Conservation (phyloP, 2,113 vertebrate species). For the Scatophagus argus region DNA sequence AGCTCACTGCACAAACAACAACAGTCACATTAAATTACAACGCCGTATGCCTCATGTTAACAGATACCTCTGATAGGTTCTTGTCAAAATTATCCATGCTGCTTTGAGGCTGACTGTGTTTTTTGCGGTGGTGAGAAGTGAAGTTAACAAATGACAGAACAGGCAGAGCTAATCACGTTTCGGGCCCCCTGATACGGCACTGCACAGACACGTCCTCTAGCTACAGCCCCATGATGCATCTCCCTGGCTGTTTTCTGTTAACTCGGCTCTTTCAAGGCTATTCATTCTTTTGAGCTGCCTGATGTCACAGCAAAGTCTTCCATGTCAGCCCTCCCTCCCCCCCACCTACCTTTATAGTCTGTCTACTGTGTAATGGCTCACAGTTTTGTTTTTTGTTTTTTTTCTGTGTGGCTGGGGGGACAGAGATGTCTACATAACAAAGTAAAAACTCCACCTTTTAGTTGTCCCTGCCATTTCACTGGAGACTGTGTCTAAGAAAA, state of each 20-base stretch:
- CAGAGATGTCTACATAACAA: slow-evolving; percentile 43
- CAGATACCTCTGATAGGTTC: slow-evolving; percentile 56
- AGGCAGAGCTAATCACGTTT: slow-evolving; percentile 73
- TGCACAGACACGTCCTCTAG: slow-evolving; percentile 67
- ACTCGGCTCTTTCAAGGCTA: slow-evolving; percentile 79
- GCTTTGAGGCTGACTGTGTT: slow-evolving; percentile 40
- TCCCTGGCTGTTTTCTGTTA: slow-evolving; percentile 81
- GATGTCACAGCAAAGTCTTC: slow-evolving; percentile 69
- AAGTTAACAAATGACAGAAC: slow-evolving; percentile 78
- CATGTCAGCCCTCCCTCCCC: slow-evolving; percentile 57
- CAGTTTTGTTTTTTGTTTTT: slow-evolving; percentile 8
- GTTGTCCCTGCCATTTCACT: slow-evolving; percentile 26
- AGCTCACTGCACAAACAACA: slow-evolving; percentile 45
- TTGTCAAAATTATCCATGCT: slow-evolving; percentile 64
- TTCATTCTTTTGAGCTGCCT: slow-evolving; percentile 73
- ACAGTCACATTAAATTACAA: slow-evolving; percentile 61
- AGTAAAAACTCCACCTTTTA: slow-evolving; percentile 32
- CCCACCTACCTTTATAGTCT: slow-evolving; percentile 51
- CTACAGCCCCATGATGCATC: slow-evolving; percentile 75
- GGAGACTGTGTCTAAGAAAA: slow-evolving; percentile 8
- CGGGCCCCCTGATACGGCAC: slow-evolving; percentile 59
- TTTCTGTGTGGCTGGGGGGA: not conserved
- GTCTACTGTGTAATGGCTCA: slow-evolving; percentile 38
- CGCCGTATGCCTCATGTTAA: slow-evolving; percentile 45
- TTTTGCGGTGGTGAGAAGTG: slow-evolving; percentile 46